These are phyloP conservation scores for Oryzias sinensis DNA, from an alignment of 2,797 vertebrate species.

Conservation along the genomic window DNA sequence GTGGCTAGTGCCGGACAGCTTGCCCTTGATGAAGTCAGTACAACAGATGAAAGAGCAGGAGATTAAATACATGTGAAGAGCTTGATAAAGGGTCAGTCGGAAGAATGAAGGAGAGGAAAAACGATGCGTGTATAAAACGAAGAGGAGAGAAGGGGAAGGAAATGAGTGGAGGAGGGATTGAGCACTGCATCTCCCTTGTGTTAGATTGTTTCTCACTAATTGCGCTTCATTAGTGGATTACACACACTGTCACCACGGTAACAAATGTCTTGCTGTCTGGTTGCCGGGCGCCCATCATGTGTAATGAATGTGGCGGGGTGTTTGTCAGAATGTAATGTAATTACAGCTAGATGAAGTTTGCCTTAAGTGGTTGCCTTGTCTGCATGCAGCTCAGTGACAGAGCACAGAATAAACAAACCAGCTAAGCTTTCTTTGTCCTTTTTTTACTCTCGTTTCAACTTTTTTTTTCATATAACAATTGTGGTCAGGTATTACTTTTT, in stretches of 20 bases:
- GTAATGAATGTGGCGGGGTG: conserved; percentile 78
- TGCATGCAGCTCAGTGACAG: conserved; percentile 58
- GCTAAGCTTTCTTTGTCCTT: conserved; percentile 29
- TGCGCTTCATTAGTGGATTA: conserved; percentile 80
- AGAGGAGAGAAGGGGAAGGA: conserved; percentile 17
- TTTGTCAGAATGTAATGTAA: conserved; percentile 78
- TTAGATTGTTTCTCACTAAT: conserved; percentile 78
- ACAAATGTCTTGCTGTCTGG: conserved; percentile 73
- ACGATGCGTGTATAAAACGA: conserved; percentile 26
- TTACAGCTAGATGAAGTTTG: conserved; percentile 79
- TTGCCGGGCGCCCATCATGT: conserved; percentile 67
- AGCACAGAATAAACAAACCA: conserved; percentile 59
- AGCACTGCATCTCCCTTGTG: conserved; percentile 59
- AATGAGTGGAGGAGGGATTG: conserved; percentile 48
- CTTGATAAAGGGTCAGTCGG: conserved; percentile 56
- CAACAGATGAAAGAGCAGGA: conserved; percentile 47
- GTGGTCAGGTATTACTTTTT: conserved; percentile 13
- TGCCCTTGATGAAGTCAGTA: conserved; percentile 66
- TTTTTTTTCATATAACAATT: not conserved
- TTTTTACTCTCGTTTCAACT: not conserved
- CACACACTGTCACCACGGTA: conserved; percentile 76
- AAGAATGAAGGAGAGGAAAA: conserved; percentile 9
- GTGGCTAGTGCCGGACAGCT: conserved; percentile 53
- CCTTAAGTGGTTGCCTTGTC: conserved; percentile 77
- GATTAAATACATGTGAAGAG: conserved; percentile 62